A percentile compares a stretch with the other conserved stretches of the same genome.
These are phyloP conservation scores for Melopsittacus undulatus DNA, from an alignment of 2,797 vertebrate species.

Conservation along the genomic window DNA sequence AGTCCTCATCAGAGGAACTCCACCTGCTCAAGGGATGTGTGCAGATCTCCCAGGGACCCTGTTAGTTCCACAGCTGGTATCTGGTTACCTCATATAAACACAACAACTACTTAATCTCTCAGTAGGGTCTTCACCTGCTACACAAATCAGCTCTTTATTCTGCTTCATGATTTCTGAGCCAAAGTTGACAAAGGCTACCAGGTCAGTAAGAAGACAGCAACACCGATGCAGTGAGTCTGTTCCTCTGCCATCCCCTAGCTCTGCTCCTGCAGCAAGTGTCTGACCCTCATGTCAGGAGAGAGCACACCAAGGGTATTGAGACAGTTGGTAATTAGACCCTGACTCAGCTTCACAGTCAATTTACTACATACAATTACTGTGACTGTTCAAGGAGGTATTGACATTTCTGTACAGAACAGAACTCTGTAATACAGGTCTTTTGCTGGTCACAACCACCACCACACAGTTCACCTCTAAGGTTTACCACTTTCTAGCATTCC, in stretches of 20 bases:
- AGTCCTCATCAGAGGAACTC: not conserved
- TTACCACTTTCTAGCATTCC: not conserved
- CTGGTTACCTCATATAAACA: not conserved
- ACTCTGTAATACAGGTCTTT: not conserved
- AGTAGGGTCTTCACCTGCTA: not conserved
- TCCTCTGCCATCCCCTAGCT: not conserved
- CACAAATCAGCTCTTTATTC: not conserved
- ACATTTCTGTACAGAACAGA: not conserved
- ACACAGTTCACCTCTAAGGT: not conserved
- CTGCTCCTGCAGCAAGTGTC: not conserved
- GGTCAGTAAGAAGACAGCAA: not conserved
- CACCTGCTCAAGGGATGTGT: fast-evolving
- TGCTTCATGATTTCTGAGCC: not conserved
- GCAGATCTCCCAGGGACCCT: not conserved
- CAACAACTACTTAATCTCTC: not conserved
- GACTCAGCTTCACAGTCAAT: not conserved
- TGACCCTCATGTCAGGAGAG: not conserved
- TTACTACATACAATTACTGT: not conserved
- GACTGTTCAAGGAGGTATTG: not conserved
- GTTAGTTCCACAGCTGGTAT: not conserved
- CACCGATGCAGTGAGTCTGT: not conserved
- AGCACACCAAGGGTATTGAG: not conserved
- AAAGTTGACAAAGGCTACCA: not conserved
- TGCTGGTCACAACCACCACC: not conserved
- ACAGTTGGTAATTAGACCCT: not conserved